These are phyloP conservation scores for Drosophila infuscata DNA, from an alignment of 2,888 invertebrate genomes.

Conservation along the genomic window DNA sequence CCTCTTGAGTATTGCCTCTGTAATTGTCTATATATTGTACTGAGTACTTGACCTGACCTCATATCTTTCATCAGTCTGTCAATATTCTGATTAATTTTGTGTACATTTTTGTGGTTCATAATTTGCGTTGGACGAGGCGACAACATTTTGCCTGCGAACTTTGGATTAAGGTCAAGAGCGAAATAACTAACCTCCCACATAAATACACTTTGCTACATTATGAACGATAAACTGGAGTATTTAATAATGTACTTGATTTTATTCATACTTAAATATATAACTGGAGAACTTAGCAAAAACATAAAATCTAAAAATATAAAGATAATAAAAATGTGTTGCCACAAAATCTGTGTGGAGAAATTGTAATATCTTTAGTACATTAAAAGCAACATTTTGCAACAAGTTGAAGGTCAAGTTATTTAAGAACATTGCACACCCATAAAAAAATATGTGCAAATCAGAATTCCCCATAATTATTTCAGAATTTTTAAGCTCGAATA, in stretches of 20 bases:
- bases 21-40: slow-evolving; percentile 19
- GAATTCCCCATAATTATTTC: not conserved
- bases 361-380: too few species aligned
- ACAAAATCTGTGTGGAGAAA: not conserved
- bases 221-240: not conserved
- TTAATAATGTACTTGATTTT: not conserved
- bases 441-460: too few species aligned
- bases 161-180: slow-evolving; percentile 43
- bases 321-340: not conserved
- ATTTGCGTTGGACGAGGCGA: slow-evolving; percentile 8
- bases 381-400: not conserved
- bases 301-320: not conserved
- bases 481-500: not conserved
- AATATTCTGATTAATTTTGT: slow-evolving; percentile 15
- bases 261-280: not conserved
- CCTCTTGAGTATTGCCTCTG: slow-evolving; percentile 8
- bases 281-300: not conserved
- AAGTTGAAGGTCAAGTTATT: too few species aligned
- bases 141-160: slow-evolving; percentile 31
- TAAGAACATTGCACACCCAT: too few species aligned
- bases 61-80: slow-evolving; percentile 7
- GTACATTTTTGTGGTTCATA: slow-evolving; percentile 1
- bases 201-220: slow-evolving; percentile 20
- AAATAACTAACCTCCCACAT: not conserved
- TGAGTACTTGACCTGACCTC: slow-evolving; percentile 2